Evolutionary conservation across 2,797 vertebrate species (phyloP).

Genomic region (Lithobates pipiens): DNA sequence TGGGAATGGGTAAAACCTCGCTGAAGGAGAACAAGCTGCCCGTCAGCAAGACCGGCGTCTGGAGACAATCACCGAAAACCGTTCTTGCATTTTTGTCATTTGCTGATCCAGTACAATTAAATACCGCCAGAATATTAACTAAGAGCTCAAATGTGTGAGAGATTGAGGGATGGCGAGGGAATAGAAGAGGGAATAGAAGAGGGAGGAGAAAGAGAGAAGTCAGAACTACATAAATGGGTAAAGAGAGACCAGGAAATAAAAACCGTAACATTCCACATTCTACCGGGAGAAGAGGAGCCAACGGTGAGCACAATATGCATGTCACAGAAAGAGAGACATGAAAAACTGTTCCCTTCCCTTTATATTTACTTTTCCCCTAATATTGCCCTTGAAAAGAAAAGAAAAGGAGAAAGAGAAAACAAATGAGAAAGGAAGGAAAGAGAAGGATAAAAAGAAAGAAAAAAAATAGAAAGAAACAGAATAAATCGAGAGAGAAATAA

Average conservation of each 20-base stretch:
- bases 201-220: not conserved
- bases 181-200: not conserved
- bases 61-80: constrained; percentile 8
- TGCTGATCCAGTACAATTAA: constrained; percentile 29
- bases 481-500: too few species aligned
- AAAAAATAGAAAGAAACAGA: too few species aligned
- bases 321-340: too few species aligned
- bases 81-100: constrained; percentile 3
- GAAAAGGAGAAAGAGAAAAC: too few species aligned
- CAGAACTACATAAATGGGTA: not conserved
- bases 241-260: not conserved
- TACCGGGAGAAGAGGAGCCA: too few species aligned
- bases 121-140: constrained; percentile 21
- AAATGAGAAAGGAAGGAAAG: too few species aligned
- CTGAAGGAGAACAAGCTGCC: constrained; percentile 23
- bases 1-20: constrained; percentile 18
- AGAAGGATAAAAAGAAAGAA: too few species aligned
- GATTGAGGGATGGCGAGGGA: not conserved
- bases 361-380: too few species aligned
- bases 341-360: too few species aligned
- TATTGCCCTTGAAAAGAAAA: too few species aligned
- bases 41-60: constrained; percentile 30
- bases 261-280: too few species aligned
- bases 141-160: not conserved
- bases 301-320: too few species aligned